Percentiles rank a stretch among this genome's conserved stretches.
Conservation (phyloP, 2,797 vertebrate genomes). For the Sebastes cheni region DNA sequence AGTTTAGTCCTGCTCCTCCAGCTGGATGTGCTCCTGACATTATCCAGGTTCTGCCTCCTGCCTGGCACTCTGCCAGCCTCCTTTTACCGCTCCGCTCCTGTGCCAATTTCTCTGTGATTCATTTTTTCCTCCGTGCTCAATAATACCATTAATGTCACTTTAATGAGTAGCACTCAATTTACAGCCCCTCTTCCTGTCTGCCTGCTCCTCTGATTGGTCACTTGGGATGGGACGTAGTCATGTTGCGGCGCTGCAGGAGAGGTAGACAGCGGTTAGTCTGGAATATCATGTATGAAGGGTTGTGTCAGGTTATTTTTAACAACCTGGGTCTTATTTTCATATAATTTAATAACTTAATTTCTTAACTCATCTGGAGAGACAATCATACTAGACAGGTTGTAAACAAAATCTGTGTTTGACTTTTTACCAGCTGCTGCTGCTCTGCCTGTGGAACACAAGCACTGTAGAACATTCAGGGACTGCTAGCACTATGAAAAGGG, state of each 20-base stretch:
- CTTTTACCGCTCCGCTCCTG: constrained; percentile 40
- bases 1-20: neutral
- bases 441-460: neutral
- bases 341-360: neutral
- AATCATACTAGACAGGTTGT: neutral
- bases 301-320: neutral
- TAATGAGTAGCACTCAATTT: constrained; percentile 74
- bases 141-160: constrained; percentile 76
- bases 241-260: constrained; percentile 27
- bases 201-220: constrained; percentile 58
- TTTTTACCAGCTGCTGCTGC: neutral
- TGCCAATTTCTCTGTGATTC: constrained; percentile 63
- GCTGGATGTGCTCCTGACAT: constrained; percentile 43
- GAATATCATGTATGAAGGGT: neutral
- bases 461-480: neutral
- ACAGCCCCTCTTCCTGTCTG: constrained; percentile 59
- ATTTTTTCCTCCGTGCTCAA: constrained; percentile 64
- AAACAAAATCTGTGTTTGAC: neutral
- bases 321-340: neutral
- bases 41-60: constrained; percentile 54
- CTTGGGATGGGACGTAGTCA: constrained; percentile 41
- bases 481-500: rapidly evolving
- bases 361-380: neutral
- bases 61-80: constrained; percentile 54
- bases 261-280: neutral